Base-by-base conservation (phyloP, 2,113 vertebrate genomes). In the Hippolais icterina region DNA sequence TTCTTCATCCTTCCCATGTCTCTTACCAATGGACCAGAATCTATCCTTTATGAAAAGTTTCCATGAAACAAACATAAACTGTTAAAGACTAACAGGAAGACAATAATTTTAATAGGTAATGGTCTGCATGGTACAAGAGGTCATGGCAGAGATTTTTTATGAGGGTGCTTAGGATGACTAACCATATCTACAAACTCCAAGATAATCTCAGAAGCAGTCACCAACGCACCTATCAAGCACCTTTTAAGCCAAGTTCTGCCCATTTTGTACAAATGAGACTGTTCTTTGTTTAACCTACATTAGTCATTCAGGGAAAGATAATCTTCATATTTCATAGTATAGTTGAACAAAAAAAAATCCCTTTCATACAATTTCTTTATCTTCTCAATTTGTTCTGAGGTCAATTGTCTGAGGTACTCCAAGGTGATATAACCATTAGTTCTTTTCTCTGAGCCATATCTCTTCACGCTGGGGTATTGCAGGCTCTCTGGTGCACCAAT, bases 321-420 rank as follows among this genome's bases (percentile, higher is more conserved):
- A 47, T 93, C 83, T 47, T 92, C 41, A 6, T 95, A 94, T 27
- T 83, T 61, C 56, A 24, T 83, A 59, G 85, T 83, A 31, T 97
- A 98, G 68, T 94, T 96, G 53, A 98, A 98, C 61, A 97, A 80
- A 49, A 92, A 53, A 49, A 97, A 97, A 83, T 98, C 97, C 66
- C 93, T 87, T 60, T 83, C 22, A 69, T 97, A 98, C 47, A 97
- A 7, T 8, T 92, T 85, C 46, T 86, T 88, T 2, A 97, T 83
- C 61, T 94, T 95, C 66, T 94, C 57, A 33, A 97, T 94, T 79
- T 97, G 93, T 15, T 94, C 44, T 16, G 82, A 68, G 47, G 71
- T 94, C 61, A 98, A 1, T 21, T 96, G 80, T 41, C 89, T 94
- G 77, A 98, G 83, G 53, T 97, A 96, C 41, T 92, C 83, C 53